Base-by-base conservation (phyloP, 2,888 invertebrate genomes). In the Osmoderma eremita region DNA sequence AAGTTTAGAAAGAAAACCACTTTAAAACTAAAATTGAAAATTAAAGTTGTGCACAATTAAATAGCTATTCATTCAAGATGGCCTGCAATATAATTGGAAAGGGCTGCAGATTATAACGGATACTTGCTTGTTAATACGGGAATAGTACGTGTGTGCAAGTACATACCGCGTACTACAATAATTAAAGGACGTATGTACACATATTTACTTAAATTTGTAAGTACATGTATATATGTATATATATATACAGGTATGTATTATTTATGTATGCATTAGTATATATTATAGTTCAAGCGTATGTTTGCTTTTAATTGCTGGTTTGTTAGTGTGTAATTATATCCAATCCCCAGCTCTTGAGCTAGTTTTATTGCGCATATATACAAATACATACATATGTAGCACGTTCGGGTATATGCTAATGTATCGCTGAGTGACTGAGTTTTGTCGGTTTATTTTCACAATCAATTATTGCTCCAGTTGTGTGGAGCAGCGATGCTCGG, bases 381-480 rank as follows among this genome's bases (percentile, higher is more conserved):
- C 15, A 30, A 36, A 53, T 12, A 38, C 38, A 5, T 30, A 17
- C 15, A 51, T 51, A 30, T 8, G 42, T 20, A 42, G 45, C 45
- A 42, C 24, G n/a, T 39, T 45, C 42, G 39, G 17, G 22, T 45
- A 24, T 58, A 58, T 58, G 58, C 58, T 58, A 58, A 58, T 58
- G 30, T 15, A 45, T 58, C 39, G 42, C 58, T 58, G 58, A 58
- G 58, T 58, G 58, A 58, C 45, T 58, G 24, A 24, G 58, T 58
- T 58, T 58, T 58, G 58, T 58, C 45, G 45, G 58, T 58, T 58
- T 58, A 58, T 58, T 58, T 58, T 58, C 58, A 58, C 58, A 58
- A 58, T 58, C 58, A 58, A 58, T 58, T 58, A 58, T 58, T 58
- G 58, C 45, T 58, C 45, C 45, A 58, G 45, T 58, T 58, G 58